Conservation (phyloP, 2,113 vertebrate species). For the Syngnathus typhle region DNA sequence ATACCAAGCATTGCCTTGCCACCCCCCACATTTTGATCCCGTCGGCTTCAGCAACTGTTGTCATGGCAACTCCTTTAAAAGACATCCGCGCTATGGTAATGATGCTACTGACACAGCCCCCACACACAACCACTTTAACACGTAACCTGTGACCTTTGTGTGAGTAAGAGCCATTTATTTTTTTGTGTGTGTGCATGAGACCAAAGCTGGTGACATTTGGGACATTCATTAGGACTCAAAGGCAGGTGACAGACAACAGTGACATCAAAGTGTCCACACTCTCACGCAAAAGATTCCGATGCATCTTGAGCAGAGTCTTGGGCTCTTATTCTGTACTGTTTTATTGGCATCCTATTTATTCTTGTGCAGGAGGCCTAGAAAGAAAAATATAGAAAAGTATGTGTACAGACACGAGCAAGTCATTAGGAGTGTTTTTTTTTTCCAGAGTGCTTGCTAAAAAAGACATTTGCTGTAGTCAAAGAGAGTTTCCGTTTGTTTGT, state of each 20-base stretch:
- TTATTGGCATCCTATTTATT: slow-evolving; percentile 3
- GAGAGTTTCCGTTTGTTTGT: not conserved
- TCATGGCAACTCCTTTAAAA: slow-evolving; percentile 20
- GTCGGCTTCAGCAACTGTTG: slow-evolving; percentile 5
- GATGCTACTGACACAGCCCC: slow-evolving; percentile 34
- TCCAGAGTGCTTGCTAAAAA: no score
- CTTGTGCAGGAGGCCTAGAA: not conserved
- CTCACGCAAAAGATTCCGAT: slow-evolving; percentile 13
- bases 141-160: slow-evolving; percentile 33
- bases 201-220: slow-evolving; percentile 15
- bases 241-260: slow-evolving; percentile 44
- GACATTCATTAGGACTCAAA: slow-evolving; percentile 29
- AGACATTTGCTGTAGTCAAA: no score
- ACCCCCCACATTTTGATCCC: not conserved
- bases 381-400: no score
- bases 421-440: no score
- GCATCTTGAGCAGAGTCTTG: slow-evolving; percentile 8
- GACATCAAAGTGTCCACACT: slow-evolving; percentile 19
- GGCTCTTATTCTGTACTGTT: not conserved
- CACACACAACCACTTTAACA: slow-evolving; percentile 24
- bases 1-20: not conserved
- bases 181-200: slow-evolving; percentile 15
- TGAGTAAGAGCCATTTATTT: slow-evolving; percentile 12
- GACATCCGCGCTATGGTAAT: slow-evolving; percentile 24
- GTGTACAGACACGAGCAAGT: no score